Base-by-base conservation (phyloP, 2,888 invertebrate species). In the Sepiola atlantica region DNA sequence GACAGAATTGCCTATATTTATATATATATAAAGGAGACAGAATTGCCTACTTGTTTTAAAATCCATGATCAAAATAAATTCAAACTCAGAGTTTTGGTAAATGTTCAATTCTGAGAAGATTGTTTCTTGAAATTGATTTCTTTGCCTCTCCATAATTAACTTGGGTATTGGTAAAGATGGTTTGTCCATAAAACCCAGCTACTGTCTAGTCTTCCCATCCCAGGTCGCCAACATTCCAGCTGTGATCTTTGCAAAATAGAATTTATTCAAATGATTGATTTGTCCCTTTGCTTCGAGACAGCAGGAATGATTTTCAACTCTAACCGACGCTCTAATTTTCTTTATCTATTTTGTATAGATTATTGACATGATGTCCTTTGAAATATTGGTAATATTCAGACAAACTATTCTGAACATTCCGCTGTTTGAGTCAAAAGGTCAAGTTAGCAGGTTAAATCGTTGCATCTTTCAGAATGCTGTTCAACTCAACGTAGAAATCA, bases 401-500 rank as follows among this genome's bases (percentile, higher is more conserved):
- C 77, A 77, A 77, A 77, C n/a, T 77, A 77, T 77, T 77, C 77
- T 77, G 77, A 77, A 77, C 77, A 77, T n/a, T n/a, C n/a, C 77
- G 16, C 77, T 45, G 45, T 45, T 45, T 18, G n/a, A n/a, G 77
- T 77, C 32, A 14, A 77, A 77, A 77, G n/a, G 77, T 77, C 77
- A 77, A 77, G 77, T 77, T 77, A n/a, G 77, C n/a, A 77, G 77
- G n/a, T 77, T 77, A 77, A 77, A 77, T 77, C 32, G 77, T 77
- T 32, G 77, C n/a, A n/a, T 77, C 77, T 77, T 77, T 77, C 77
- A 77, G 77, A 18, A 77, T n/a, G n/a, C 16, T 77, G 32, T 77
- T 77, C n/a, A 77, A 77, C 77, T 77, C n/a, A 16, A 77, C n/a
- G 77, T 77, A n/a, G 77, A 77, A 77, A 77, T 77, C n/a, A 77